phyloP scores from a whole-genome alignment of 2,888 invertebrate species.

The Brachylomia viminalis region DNA sequence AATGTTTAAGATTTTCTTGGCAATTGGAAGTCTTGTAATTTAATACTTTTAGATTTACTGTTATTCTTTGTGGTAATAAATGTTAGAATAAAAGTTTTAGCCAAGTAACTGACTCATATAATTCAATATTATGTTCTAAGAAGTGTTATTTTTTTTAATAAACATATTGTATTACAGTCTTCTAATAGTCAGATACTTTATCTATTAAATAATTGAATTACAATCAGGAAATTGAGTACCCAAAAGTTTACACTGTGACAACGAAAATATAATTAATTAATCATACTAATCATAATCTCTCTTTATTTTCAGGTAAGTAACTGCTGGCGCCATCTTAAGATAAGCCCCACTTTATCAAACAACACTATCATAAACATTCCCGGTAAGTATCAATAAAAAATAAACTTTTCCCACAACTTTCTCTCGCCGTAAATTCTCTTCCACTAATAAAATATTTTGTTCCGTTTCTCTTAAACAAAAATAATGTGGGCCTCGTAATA shows the following conservation, averaged over 20 bases:
- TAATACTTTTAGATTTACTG: background rate
- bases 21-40: background rate
- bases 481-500: constrained; percentile 56
- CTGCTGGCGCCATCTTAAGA: constrained; percentile 42
- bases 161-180: background rate
- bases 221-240: background rate
- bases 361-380: constrained; percentile 38
- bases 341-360: constrained; percentile 40
- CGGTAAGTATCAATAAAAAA: constrained; percentile 56
- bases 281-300: constrained; percentile 28
- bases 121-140: background rate
- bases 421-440: constrained; percentile 42
- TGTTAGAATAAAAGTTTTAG: background rate
- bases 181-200: background rate
- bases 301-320: constrained; percentile 73
- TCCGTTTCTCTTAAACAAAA: constrained; percentile 57
- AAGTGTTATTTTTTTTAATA: background rate
- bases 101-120: background rate
- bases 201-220: background rate
- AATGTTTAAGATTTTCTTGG: background rate
- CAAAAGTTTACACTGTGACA: background rate
- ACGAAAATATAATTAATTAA: background rate
- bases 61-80: background rate
- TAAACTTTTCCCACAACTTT: constrained; percentile 52
- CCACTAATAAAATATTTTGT: constrained; percentile 60